phyloP scores from a whole-genome alignment of 2,888 invertebrate species.

The Drosophila suboccidentalis region DNA sequence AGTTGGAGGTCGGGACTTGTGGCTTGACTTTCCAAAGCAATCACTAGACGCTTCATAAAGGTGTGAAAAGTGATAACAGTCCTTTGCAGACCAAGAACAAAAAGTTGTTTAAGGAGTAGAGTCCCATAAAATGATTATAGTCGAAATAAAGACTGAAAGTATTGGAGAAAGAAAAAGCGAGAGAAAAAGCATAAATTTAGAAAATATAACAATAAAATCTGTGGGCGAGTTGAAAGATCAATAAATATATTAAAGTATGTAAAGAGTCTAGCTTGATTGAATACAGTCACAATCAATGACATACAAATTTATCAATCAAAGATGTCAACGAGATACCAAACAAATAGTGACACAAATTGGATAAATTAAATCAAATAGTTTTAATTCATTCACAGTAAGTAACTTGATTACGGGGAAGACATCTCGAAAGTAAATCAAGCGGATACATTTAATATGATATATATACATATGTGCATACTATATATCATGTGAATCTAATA shows the following conservation, averaged over 20 bases:
- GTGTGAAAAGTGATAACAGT: not conserved
- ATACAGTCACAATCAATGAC: too few species aligned
- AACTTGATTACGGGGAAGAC: too few species aligned
- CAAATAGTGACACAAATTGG: too few species aligned
- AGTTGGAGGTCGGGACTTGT: constrained; percentile 11
- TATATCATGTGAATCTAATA: too few species aligned
- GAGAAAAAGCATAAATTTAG: not conserved
- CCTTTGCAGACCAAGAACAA: not conserved
- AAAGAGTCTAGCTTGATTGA: too few species aligned
- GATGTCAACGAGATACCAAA: too few species aligned
- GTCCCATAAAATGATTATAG: not conserved
- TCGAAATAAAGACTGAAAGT: not conserved
- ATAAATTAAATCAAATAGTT: too few species aligned
- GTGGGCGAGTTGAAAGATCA: too few species aligned
- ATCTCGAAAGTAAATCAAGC: not conserved
- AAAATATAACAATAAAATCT: not conserved
- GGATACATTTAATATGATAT: not conserved
- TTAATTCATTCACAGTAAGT: too few species aligned
- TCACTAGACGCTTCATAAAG: not conserved
- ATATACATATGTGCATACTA: too few species aligned
- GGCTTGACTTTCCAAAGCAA: constrained; percentile 1
- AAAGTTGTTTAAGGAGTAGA: not conserved
- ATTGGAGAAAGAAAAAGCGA: not conserved
- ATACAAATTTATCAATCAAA: too few species aligned
- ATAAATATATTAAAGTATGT: too few species aligned